These are phyloP conservation scores for Ceuthmochares aereus DNA, from an alignment of 2,113 vertebrate genomes.

Conservation along the genomic window DNA sequence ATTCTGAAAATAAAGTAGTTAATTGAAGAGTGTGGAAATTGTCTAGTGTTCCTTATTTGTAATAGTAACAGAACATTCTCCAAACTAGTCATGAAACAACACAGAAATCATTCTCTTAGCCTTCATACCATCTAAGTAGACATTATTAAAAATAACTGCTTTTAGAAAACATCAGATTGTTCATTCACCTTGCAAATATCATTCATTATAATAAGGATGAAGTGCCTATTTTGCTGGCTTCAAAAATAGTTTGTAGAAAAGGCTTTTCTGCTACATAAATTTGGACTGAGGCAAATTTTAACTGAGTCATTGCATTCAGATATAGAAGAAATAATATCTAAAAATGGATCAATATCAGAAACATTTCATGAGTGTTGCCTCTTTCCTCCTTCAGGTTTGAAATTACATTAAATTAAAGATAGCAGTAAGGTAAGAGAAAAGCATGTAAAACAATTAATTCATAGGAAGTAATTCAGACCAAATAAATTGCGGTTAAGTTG, in stretches of 20 bases:
- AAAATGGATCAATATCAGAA: neutral
- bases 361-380: neutral
- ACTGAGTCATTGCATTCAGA: neutral
- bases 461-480: neutral
- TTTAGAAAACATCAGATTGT: neutral
- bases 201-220: neutral
- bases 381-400: neutral
- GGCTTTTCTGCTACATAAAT: neutral
- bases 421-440: neutral
- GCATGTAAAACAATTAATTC: neutral
- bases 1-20: neutral
- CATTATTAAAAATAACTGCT: neutral
- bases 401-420: neutral
- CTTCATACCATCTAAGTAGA: neutral
- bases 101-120: neutral
- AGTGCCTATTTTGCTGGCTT: neutral
- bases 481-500: neutral
- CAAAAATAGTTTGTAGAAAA: neutral
- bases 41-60: neutral
- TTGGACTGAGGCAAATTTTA: neutral
- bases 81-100: neutral
- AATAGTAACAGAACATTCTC: neutral
- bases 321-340: neutral
- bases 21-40: neutral
- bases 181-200: neutral